Base-by-base conservation (phyloP, 2,113 vertebrate genomes). In the Sapajus apella region DNA sequence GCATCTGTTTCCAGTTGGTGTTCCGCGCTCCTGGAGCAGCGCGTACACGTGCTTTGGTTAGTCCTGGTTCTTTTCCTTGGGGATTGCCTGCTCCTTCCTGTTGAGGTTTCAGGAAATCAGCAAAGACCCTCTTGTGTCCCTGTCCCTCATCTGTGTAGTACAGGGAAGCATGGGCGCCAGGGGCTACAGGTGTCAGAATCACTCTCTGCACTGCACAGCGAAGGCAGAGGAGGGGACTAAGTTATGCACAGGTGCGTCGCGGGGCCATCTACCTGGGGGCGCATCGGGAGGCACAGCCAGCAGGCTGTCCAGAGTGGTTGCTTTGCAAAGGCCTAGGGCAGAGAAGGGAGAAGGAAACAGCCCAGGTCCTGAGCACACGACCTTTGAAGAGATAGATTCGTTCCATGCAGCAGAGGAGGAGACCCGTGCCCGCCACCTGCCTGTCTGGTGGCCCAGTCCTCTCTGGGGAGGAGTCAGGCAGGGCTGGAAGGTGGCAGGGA, bases 11-110 rank as follows among this genome's bases (percentile, higher is more conserved):
- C 12, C 6, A 18, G 68, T 1, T 30, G 45, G 61, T 7, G 2
- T 40, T n/a, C 20, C 56, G 17, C 0, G 1, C 14, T 10, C 43
- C 61, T 43, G 50, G 2, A 23, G 61, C 17, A 6, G 64, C 2
- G 3, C 5, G 0, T 8, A 23, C 18, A 1, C 12, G 20, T 23
- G 2, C 23, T 2, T 20, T 25, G 50, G 66, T 79, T 5, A 8
- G 8, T 11, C 16, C 58, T 11, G 40, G 21, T 25, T 73, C 12
- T 45, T 43, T 7, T 70, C 66, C 90, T 32, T 7, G 21, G 68
- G 68, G 25, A 6, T 18, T 64, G 13, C 21, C 40, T 14, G 47
- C 37, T 30, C 47, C 72, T 32, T 76, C 37, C 21, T 52, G 6
- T 8, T 11, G 27, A 21, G 55, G 56, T 16, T 35, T 83, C 25